Evolutionary conservation across 2,113 vertebrate species (phyloP), one percentile per base, ranked within the genome.

Genomic region (Crotalus horridus): DNA sequence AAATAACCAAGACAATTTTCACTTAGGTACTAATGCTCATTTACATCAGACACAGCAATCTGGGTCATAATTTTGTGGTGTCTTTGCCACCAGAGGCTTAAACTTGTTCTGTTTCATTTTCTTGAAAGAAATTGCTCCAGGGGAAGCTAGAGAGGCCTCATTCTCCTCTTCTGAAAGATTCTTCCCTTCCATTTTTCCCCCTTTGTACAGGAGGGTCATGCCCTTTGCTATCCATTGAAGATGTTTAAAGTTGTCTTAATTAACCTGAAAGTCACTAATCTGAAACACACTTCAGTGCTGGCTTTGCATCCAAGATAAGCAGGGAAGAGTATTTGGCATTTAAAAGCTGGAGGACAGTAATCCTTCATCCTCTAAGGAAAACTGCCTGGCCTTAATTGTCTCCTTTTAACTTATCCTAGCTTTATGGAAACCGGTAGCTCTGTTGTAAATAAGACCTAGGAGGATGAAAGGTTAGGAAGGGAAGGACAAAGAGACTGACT

Each of bases 181-280:
- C 86, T 59, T 86, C 46, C 24, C 53, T 55, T 39, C 90, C 54
- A 74, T 87, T 95, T 90, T 90, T 56, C 9, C 15, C 29, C n/a
- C 39, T 58, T 11, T 43, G 46, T 95, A 90, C 94, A 93, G 92
- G 87, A 93, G 95, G 92, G 93, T 94, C 90, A 39, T 91, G 94
- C 93, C 89, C 96, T 94, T 94, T 94, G 93, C 93, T 96, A 89
- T 94, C 89, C 95, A 53, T 39, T 91, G 90, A 96, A 96, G 90
- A 95, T 51, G 46, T 89, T 95, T 95, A 95, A 95, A 95, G 96
- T 96, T 92, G n/a, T 92, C 94, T 93, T 89, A 94, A 95, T 96
- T 97, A 94, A 93, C 87, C 93, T 94, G 89, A 90, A 86, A 87
- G 92, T 64, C 93, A 74, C 89, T 95, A 95, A 95, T 96, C 92